Base-by-base conservation (phyloP, 2,888 invertebrate species). In the Drosophila meridionalis region DNA sequence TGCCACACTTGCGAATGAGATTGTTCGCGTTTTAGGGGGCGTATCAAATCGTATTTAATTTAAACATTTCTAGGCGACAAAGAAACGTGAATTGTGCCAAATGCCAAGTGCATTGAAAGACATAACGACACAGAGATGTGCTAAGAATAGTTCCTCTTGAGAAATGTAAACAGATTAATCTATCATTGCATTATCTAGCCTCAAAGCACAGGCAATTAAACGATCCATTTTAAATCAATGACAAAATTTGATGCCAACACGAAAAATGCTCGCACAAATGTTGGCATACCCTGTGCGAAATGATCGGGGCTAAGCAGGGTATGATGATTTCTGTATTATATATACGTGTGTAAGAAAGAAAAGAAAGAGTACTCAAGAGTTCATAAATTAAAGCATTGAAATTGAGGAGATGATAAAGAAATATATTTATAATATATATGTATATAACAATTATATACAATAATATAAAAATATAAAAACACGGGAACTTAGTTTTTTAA, bases 51-150 rank as follows among this genome's bases (percentile, higher is more conserved):
- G 68, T 63, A 73, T 59, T 48, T 26, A 36, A 68, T 64, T 61
- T 72, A 9, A 47, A 36, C 45, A 62, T 58, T 65, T 72, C 56
- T 43, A 30, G 63, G 52, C 58, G 58, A 69, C 64, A 65, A 65
- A 69, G 65, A 20, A 60, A 58, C 34, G 56, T 32, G 59, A 77
- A 80, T 67, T 82, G 80, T 83, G 87, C 84, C 83, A 83, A 83
- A 81, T 83, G 87, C 83, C 83, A 83, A 83, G 83, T 80, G 84
- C 87, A 83, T 74, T 73, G 45, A 63, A 69, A 78, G 72, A 74
- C 69, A 72, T 65, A 60, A 52, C 65, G 67, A 78, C 48, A 63
- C 48, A 75, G 48, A 42, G 30, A 56, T 47, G 12, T 70, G 20
- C 20, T 76, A 78, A 69, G 68, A 70, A 79, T 78, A 72, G 72